A percentile compares a stretch with the other conserved stretches of the same genome.
These are phyloP conservation scores for Oryzaephilus surinamensis DNA, from an alignment of 1,140 invertebrate species.

Conservation along the genomic window DNA sequence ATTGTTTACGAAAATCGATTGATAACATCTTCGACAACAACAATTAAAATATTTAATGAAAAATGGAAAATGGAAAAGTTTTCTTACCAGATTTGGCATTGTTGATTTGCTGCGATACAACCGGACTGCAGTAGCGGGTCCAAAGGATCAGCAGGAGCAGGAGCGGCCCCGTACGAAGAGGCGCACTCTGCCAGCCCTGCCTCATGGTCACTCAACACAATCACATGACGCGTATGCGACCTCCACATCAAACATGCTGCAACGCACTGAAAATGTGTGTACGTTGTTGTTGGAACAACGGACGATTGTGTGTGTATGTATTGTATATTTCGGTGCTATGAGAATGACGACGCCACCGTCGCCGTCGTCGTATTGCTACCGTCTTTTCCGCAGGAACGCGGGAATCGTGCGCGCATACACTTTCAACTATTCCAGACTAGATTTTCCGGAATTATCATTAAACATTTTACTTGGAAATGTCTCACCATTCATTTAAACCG, in stretches of 20 bases:
- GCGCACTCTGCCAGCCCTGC: conserved; percentile 12
- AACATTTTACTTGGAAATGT: not conserved
- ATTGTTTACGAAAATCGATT: no score
- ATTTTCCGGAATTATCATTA: no score
- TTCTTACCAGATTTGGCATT: conserved; percentile 9
- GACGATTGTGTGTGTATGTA: not conserved
- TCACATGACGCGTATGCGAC: conserved; percentile 12
- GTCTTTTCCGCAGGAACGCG: conserved; percentile 9
- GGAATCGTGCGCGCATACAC: conserved; percentile 7
- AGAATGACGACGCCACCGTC: conserved; percentile 2
- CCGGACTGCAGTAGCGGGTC: conserved; percentile 2
- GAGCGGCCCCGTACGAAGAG: conserved; percentile 9
- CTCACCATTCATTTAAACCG: not conserved
- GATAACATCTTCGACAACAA: no score
- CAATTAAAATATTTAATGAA: no score
- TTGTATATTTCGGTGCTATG: not conserved
- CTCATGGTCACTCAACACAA: conserved; percentile 14
- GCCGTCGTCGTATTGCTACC: conserved; percentile 5
- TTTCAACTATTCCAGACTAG: no score
- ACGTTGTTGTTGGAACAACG: conserved; percentile 2
- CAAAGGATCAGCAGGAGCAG: conserved; percentile 12
- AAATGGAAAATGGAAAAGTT: no score
- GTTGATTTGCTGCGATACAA: conserved; percentile 1
- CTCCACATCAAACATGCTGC: conserved; percentile 9
- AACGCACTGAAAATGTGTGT: conserved; percentile 11